Base-by-base conservation (phyloP, 1,140 invertebrate species). In the Helicorthomorpha holstii region DNA sequence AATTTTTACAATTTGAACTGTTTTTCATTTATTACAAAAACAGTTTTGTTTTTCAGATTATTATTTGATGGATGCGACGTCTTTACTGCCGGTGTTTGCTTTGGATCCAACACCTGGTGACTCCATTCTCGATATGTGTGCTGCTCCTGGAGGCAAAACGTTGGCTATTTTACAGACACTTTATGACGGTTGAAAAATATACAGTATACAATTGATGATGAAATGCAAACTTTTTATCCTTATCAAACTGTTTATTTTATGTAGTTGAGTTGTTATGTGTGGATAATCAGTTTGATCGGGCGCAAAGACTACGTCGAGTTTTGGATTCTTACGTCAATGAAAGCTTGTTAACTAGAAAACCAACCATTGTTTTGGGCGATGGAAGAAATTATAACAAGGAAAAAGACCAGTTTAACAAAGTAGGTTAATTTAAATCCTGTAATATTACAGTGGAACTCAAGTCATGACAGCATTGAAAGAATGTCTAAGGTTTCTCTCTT, bases 141-240 rank as follows among this genome's bases (percentile, higher is more conserved):
- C 92, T 4, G 86, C 90, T 22, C 95, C 95, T 1, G 95, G 95
- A 26, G 95, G 94, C 23, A 98, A 98, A 70, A 75, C 84, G 1
- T 66, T 97, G 16, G 64, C 82, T 1, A 80, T 85, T 4, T 60
- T 95, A n/a, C 92, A 98, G 67, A 93, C 88, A 0, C 61, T 90
- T 3, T 70, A 80, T 60, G 80, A 85, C 21, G 74, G 80, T 68
- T 60, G 16, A 19, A 21, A 14, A 25, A 27, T 54, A 38, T 12
- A 10, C 27, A 7, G 4, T 48, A 4, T 7, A n/a, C n/a, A n/a
- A n/a, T n/a, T n/a, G n/a, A n/a, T n/a, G n/a, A n/a, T n/a, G n/a
- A n/a, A n/a, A n/a, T n/a, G n/a, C n/a, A n/a, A n/a, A n/a, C n/a
- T n/a, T n/a, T n/a, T n/a, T n/a, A n/a, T n/a, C n/a, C n/a, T n/a